Conservation (phyloP, 2,113 vertebrate genomes). For the Stigmatopora argus region DNA sequence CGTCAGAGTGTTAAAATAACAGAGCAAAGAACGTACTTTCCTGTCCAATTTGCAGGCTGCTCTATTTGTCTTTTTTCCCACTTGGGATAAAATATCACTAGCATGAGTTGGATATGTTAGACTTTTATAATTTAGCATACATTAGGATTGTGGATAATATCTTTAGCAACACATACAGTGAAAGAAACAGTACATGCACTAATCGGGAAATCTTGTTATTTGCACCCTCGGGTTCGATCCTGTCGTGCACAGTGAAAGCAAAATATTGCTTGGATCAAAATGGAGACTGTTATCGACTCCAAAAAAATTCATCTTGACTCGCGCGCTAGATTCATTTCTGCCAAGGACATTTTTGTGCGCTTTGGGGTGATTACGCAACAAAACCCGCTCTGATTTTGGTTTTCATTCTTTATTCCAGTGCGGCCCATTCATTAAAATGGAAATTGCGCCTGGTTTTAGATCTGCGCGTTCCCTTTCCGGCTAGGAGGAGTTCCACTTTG, state of each 20-base stretch:
- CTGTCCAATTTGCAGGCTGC: conserved; percentile 12
- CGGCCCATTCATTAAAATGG: not conserved
- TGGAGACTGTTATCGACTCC: not conserved
- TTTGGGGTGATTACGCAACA: not conserved
- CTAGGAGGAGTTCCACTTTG: not conserved
- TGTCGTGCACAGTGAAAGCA: not conserved
- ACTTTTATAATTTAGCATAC: conserved; percentile 79
- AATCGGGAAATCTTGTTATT: conserved; percentile 2
- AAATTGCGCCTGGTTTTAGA: not conserved
- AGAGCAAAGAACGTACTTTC: conserved; percentile 5
- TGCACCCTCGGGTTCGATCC: not conserved
- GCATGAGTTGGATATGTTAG: conserved; percentile 71
- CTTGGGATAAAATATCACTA: conserved; percentile 73
- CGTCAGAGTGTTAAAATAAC: not conserved
- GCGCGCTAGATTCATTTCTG: not conserved
- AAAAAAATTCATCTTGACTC: not conserved
- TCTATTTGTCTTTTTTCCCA: conserved; percentile 67
- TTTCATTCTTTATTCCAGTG: not conserved
- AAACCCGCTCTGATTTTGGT: not conserved
- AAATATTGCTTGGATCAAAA: not conserved
- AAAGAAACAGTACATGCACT: conserved; percentile 19
- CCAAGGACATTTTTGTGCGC: not conserved
- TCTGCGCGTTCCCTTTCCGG: not conserved
- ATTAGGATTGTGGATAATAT: conserved; percentile 61
- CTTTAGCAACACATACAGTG: conserved; percentile 45